These are phyloP conservation scores for Percopsis transmontana DNA, from an alignment of 2,113 vertebrate species.

Conservation along the genomic window DNA sequence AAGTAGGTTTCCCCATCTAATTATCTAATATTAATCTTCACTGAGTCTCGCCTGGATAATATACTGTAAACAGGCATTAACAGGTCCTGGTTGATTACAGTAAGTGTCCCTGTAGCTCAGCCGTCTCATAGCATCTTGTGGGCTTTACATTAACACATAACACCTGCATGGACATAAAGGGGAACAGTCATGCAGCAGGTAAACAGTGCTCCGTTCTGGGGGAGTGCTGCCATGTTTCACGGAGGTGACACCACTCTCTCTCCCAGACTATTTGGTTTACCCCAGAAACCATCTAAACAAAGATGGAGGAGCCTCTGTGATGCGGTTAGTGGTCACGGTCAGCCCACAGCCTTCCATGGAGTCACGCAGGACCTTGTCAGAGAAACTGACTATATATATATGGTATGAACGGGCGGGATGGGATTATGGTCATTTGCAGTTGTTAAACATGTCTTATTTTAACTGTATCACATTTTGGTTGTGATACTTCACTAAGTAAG, in stretches of 20 bases:
- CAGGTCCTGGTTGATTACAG: not conserved
- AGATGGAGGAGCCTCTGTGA: not conserved
- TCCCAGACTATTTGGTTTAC: not conserved
- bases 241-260: not conserved
- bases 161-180: not conserved
- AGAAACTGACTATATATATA: not conserved
- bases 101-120: not conserved
- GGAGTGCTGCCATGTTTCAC: not conserved
- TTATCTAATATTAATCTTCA: too few relatives aligned
- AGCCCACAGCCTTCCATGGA: not conserved
- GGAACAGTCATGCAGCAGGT: not conserved
- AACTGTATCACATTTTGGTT: too few relatives aligned
- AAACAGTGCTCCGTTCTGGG: not conserved
- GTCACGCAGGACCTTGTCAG: not conserved
- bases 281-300: not conserved
- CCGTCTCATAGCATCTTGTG: not conserved
- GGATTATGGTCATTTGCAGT: too few relatives aligned
- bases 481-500: too few relatives aligned
- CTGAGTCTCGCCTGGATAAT: not conserved
- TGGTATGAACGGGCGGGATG: too few relatives aligned
- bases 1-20: too few relatives aligned
- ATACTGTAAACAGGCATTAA: not conserved
- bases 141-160: not conserved
- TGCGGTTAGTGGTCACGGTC: not conserved
- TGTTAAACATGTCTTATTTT: too few relatives aligned